Conservation (phyloP, 2,797 vertebrate species). For the Danio albolineatus region DNA sequence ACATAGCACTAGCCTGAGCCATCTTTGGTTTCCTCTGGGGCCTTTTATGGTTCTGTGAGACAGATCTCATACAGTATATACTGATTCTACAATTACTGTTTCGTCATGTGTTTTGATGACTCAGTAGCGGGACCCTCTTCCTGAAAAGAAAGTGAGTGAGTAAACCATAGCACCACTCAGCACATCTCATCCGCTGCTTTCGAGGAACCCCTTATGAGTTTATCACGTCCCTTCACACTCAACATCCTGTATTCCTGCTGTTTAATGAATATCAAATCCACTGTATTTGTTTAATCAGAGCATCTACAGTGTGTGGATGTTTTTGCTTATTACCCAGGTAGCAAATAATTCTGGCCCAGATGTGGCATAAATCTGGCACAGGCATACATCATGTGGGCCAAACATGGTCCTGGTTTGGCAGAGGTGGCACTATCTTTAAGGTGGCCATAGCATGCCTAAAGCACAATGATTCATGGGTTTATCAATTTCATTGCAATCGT, state of each 20-base stretch:
- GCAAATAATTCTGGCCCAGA: too few species aligned
- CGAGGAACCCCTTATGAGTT: conserved; percentile 53
- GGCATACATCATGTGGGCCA: too few species aligned
- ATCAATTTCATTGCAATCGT: too few species aligned
- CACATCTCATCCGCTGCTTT: conserved; percentile 55
- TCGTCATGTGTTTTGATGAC: conserved; percentile 34
- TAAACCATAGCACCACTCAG: conserved; percentile 23
- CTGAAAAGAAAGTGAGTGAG: conserved; percentile 67
- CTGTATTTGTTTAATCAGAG: too few species aligned
- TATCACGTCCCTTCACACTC: background rate
- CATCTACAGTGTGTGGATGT: too few species aligned
- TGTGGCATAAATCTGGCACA: too few species aligned
- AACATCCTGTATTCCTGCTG: background rate
- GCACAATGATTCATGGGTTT: too few species aligned
- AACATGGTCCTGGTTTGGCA: too few species aligned
- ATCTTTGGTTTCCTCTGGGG: background rate
- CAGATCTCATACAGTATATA: background rate
- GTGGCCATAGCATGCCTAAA: too few species aligned
- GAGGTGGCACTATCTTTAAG: too few species aligned
- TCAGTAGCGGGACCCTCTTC: conserved; percentile 65
- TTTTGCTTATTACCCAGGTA: too few species aligned
- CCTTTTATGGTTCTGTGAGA: background rate
- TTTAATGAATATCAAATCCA: background rate
- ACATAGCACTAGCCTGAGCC: background rate
- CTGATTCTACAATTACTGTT: conserved; percentile 13